A percentile compares a stretch with the other conserved stretches of the same genome.
Evolutionary conservation across 53 echinoderm and acorn worm genomes (phyloP).

Genomic region (Actinopyga echinites): DNA sequence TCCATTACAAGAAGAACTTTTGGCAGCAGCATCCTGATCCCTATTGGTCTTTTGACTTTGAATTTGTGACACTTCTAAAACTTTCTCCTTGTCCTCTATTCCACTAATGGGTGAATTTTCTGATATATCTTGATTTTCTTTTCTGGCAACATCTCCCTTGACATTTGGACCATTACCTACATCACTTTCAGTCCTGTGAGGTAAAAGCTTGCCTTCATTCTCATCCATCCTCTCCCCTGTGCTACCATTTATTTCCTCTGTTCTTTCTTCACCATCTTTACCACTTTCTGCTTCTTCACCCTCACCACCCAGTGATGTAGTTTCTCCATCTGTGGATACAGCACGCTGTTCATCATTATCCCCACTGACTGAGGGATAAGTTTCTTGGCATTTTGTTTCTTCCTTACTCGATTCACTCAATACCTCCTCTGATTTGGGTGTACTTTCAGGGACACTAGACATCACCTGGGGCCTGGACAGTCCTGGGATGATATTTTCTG

Average conservation of each 20-base stretch:
- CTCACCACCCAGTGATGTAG: background rate
- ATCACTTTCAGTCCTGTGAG: background rate
- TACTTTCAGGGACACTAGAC: too few species aligned
- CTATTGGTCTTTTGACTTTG: too few species aligned
- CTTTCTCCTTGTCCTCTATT: background rate
- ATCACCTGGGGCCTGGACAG: background rate
- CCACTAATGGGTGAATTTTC: background rate
- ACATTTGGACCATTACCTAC: slow-evolving; percentile 3
- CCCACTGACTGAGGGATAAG: background rate
- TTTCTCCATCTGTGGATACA: too few species aligned
- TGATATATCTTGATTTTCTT: too few species aligned
- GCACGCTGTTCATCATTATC: too few species aligned
- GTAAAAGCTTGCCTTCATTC: background rate
- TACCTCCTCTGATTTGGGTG: too few species aligned
- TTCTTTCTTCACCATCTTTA: slow-evolving; percentile 11
- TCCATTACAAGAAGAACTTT: too few species aligned
- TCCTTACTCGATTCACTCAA: too few species aligned
- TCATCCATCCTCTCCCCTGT: background rate
- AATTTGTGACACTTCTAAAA: too few species aligned
- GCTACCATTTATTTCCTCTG: background rate
- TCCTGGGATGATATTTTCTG: background rate
- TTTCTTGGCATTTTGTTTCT: background rate
- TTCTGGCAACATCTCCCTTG: background rate
- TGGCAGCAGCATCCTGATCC: too few species aligned
- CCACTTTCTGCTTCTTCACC: background rate